Percentiles rank a stretch among this genome's conserved stretches.
Evolutionary conservation across 2,113 vertebrate species (phyloP).

Genomic region (Ellobius talpinus): DNA sequence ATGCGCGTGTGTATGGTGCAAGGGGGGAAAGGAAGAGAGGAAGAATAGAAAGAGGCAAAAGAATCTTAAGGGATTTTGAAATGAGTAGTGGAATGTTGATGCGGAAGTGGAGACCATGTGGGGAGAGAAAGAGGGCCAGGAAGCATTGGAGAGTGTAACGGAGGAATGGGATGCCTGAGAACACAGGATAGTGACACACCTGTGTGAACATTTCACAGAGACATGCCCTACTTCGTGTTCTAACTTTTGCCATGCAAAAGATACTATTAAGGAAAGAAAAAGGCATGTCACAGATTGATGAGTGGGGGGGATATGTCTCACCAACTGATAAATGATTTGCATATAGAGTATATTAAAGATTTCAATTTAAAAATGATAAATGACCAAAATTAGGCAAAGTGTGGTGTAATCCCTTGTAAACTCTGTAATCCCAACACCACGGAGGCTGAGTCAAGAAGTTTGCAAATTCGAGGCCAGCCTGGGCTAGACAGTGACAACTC

Average conservation of each 20-base stretch:
- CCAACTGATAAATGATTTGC: not conserved
- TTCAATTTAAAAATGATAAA: not conserved
- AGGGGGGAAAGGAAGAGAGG: not conserved
- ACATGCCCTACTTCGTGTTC: not conserved
- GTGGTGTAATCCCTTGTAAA: not conserved
- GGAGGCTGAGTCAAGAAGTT: not conserved
- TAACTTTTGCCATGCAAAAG: not conserved
- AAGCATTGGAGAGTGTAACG: not conserved
- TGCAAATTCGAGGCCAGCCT: not conserved
- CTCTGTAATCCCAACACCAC: not conserved
- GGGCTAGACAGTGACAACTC: not conserved
- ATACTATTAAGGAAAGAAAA: not conserved
- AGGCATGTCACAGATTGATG: not conserved
- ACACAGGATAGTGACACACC: too few relatives aligned
- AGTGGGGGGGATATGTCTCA: not conserved
- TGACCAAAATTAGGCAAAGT: not conserved
- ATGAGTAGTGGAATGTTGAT: not conserved
- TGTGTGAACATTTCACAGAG: not conserved
- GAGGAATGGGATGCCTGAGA: too few relatives aligned
- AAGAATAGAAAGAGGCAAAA: not conserved
- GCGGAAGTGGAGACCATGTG: too few relatives aligned
- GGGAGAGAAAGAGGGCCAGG: not conserved
- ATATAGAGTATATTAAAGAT: not conserved
- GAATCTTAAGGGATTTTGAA: not conserved
- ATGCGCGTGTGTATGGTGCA: rapidly evolving